Base-by-base conservation (phyloP, 1,140 invertebrate species). In the Polypedilum pembai region DNA sequence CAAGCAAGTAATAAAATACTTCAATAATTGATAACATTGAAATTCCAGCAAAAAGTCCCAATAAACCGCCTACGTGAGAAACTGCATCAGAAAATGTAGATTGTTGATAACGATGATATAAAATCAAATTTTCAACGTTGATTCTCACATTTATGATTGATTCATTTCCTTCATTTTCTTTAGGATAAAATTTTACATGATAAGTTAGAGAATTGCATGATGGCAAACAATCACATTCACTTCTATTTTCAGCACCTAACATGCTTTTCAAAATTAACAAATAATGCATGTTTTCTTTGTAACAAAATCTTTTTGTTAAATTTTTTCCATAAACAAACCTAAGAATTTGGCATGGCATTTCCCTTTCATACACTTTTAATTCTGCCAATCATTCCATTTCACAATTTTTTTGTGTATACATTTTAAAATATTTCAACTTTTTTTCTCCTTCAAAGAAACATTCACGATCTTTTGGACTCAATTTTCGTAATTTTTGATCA, bases 351-450 rank as follows among this genome's bases (percentile, higher is more conserved):
- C 15, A 78, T 73, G 7, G 83, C 80, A 0, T 88, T 89, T 74
- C 85, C 87, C 77, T 89, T 89, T 0, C 88, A 85, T 76, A 88
- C 80, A 76, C 89, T 90, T 79, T 90, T 88, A 18, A 88, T 77
- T 63, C 86, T 82, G 76, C 89, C n/a, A 90, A 76, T 89, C 88
- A 63, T n/a, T n/a, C n/a, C n/a, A n/a, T n/a, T n/a, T n/a, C n/a
- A n/a, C n/a, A n/a, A n/a, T n/a, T n/a, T n/a, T 82, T 81, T 78
- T 89, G 86, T 0, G 87, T 88, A 75, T 89, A 89, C 0, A 85
- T 85, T 63, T 83, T 84, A 18, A 56, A 74, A 75, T 83, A 87
- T 10, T 79, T 77, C 56, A 89, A 79, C 18, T 84, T 79, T 12
- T 85, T 77, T 77, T 89, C 88, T 8, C 82, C 77, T 10, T 85